These are phyloP conservation scores for Mohoua ochrocephala DNA, from an alignment of 2,113 vertebrate species.

Conservation along the genomic window DNA sequence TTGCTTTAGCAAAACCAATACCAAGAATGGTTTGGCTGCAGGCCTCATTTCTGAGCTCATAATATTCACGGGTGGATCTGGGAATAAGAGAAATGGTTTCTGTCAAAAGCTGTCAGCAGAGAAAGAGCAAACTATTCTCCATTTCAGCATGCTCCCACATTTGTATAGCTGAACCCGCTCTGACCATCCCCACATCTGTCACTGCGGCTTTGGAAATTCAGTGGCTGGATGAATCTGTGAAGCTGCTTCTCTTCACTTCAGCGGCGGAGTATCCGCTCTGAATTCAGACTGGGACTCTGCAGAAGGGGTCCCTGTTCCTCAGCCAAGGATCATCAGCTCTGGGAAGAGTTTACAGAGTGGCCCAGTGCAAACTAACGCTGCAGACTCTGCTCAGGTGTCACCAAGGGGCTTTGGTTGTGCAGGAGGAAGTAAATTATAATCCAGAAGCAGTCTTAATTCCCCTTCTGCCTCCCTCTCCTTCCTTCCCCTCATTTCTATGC, in stretches of 20 bases:
- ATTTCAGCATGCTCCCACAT: neutral
- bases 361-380: neutral
- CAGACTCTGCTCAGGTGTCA: neutral
- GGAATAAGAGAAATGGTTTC: constrained; percentile 18
- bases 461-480: neutral
- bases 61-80: constrained; percentile 30
- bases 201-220: neutral
- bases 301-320: neutral
- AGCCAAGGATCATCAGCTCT: neutral
- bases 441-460: neutral
- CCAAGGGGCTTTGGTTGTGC: neutral
- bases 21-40: constrained; percentile 45
- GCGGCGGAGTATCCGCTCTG: rapidly evolving
- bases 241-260: neutral
- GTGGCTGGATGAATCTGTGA: neutral
- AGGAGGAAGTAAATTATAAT: neutral
- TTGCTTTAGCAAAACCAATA: constrained; percentile 58
- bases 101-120: constrained; percentile 25
- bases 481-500: neutral
- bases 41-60: constrained; percentile 51
- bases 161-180: neutral
- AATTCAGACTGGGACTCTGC: neutral
- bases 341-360: neutral
- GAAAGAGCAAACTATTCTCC: neutral
- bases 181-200: neutral